A percentile compares a stretch with the other conserved stretches of the same genome.
These are phyloP conservation scores for Bombus confusus DNA, from an alignment of 1,140 invertebrate genomes.

Conservation along the genomic window DNA sequence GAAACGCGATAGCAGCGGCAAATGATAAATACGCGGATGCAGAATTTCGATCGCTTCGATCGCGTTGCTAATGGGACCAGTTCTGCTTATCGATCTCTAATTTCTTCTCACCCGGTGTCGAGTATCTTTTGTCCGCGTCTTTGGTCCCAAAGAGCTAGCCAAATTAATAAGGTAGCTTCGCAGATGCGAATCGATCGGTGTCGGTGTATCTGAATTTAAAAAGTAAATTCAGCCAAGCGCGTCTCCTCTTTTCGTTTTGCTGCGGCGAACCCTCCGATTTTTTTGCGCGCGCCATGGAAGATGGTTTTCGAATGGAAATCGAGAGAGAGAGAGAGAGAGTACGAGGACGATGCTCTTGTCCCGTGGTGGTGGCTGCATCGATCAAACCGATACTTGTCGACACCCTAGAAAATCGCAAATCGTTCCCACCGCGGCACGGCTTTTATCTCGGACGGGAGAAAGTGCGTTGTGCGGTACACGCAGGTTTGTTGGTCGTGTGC, in stretches of 20 bases:
- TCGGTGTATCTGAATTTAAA: too few species aligned
- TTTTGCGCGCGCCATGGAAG: too few species aligned
- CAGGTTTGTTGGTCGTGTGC: too few species aligned
- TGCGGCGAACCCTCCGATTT: too few species aligned
- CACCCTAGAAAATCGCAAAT: conserved; percentile 55
- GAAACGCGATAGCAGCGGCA: conserved; percentile 22
- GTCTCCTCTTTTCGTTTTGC: too few species aligned
- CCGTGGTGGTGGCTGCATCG: conserved; percentile 14
- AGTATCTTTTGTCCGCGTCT: not conserved
- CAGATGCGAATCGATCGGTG: too few species aligned
- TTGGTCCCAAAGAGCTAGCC: not conserved
- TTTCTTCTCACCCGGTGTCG: not conserved
- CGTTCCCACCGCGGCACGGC: conserved; percentile 47
- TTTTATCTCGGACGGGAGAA: conserved; percentile 57
- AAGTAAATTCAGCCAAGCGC: too few species aligned
- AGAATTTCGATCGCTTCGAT: conserved; percentile 19
- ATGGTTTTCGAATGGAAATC: not conserved
- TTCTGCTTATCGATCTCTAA: conserved; percentile 40
- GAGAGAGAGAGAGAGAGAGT: not conserved
- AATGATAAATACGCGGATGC: conserved; percentile 53
- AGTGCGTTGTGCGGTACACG: conserved; percentile 56
- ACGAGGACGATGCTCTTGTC: not conserved
- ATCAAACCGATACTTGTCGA: conserved; percentile 42
- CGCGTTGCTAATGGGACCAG: conserved; percentile 54
- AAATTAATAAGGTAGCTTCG: not conserved